Evolutionary conservation across 2,797 vertebrate genomes (phyloP), one percentile per base, ranked within the genome.

Genomic region (Buceros bicornis): DNA sequence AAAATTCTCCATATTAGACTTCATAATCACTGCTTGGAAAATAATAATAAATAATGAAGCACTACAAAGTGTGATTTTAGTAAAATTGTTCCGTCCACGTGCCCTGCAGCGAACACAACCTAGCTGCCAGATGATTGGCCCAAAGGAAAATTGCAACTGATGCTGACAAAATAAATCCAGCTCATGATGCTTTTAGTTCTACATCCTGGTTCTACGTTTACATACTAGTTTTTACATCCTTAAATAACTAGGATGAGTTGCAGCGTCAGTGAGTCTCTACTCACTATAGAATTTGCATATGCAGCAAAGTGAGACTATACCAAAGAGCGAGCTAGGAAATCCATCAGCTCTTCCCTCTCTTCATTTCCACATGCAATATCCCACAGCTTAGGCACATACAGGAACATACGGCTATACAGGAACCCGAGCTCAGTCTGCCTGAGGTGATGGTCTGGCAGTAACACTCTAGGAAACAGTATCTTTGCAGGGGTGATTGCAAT

Each of bases 351-450:
- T 66, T 61, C 40, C 24, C 5, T 40, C 21, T 40, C 21, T 53
- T 16, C 1, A 0, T 71, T 42, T 35, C 33, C 35, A 33, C 12
- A 11, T 11, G 40, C 6, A 31, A 6, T 28, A 37, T 51, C 31
- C 16, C 33, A 48, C 16, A 37, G 10, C 2, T 53, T 16, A 47
- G 29, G 17, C 25, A 33, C 1, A 1, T 33, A 33, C 33, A 11
- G 2, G 5, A 7, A 28, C 78, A 33, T 61, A 56, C 0, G 1
- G 7, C 10, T 78, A 66, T 78, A 8, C 16, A 57, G 25, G 13
- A 76, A 48, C 48, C 5, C 31, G 71, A 19, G 26, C 19, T 60
- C 20, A n/a, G 33, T 13, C 16, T 82, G 33, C 31, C 57, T 61
- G 71, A 66, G 31, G 12, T 42, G 45, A 13, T 2, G 6, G 24